Evolutionary conservation across 2,113 vertebrate genomes (phyloP).

Genomic region (Malurus cyaneus): DNA sequence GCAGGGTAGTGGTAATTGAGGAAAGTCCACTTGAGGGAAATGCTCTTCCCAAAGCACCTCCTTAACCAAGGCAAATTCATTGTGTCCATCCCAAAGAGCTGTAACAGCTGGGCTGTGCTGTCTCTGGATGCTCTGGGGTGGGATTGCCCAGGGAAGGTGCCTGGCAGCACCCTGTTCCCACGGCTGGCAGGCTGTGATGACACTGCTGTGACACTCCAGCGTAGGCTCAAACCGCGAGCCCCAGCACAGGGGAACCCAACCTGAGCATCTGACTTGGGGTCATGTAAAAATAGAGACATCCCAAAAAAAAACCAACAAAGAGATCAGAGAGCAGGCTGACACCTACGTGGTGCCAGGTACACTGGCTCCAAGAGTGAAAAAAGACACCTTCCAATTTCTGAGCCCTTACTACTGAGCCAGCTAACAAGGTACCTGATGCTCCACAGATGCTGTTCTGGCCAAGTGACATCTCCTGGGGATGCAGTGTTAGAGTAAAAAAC

Average conservation of each 20-base stretch:
- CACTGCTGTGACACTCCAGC: not conserved
- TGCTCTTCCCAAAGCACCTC: not conserved
- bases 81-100: not conserved
- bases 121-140: not conserved
- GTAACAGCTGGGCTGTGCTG: accelerated
- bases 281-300: not conserved
- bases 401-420: not conserved
- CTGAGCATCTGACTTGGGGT: not conserved
- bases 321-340: not conserved
- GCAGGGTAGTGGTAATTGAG: not conserved
- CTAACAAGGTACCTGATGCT: not conserved
- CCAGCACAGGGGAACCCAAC: not conserved
- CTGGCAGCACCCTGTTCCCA: not conserved
- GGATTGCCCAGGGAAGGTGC: not conserved
- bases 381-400: not conserved
- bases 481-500: not conserved
- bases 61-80: not conserved
- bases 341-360: not conserved
- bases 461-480: not conserved
- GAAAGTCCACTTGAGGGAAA: not conserved
- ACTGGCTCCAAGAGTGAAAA: not conserved
- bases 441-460: not conserved
- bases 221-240: not conserved
- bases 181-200: not conserved
- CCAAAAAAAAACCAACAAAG: not conserved